Evolutionary conservation across 2,888 invertebrate genomes (phyloP).

Genomic region (Dimorphilus gyrociliatus): DNA sequence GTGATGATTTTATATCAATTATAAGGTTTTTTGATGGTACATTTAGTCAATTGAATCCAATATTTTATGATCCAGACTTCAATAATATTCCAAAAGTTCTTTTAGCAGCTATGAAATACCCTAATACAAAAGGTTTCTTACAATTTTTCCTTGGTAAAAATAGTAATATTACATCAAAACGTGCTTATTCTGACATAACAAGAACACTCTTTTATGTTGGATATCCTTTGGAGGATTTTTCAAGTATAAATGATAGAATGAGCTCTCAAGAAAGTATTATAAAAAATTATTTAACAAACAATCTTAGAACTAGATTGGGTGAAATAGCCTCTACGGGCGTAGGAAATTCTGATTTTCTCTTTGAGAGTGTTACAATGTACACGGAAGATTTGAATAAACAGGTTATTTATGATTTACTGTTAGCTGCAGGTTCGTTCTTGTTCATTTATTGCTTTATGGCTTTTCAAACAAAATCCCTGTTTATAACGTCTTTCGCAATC

Average conservation of each 20-base stretch:
- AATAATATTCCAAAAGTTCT: constrained; percentile 6
- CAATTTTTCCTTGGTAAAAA: constrained; percentile 6
- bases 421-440: constrained; percentile 12
- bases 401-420: constrained; percentile 9
- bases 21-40: constrained; percentile 14
- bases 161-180: constrained; percentile 3
- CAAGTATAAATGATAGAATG: constrained; percentile 2
- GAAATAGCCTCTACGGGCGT: constrained; percentile 5
- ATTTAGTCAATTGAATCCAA: constrained; percentile 4
- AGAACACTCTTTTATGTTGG: constrained; percentile 6
- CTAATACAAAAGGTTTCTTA: constrained; percentile 4
- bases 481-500: constrained; percentile 9
- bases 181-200: constrained; percentile 4
- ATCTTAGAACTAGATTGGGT: constrained; percentile 10
- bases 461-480: constrained; percentile 14
- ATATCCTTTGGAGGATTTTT: constrained; percentile 7
- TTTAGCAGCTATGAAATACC: constrained; percentile 3
- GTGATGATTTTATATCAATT: constrained; percentile 9
- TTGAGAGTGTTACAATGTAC: constrained; percentile 3
- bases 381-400: constrained; percentile 4
- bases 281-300: constrained; percentile 7
- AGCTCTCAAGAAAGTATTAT: constrained; percentile 4
- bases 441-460: constrained; percentile 13
- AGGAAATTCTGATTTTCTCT: constrained; percentile 6
- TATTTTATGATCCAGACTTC: constrained; percentile 6